Conservation (phyloP, 2,888 invertebrate genomes). For the Achlya flavicornis region DNA sequence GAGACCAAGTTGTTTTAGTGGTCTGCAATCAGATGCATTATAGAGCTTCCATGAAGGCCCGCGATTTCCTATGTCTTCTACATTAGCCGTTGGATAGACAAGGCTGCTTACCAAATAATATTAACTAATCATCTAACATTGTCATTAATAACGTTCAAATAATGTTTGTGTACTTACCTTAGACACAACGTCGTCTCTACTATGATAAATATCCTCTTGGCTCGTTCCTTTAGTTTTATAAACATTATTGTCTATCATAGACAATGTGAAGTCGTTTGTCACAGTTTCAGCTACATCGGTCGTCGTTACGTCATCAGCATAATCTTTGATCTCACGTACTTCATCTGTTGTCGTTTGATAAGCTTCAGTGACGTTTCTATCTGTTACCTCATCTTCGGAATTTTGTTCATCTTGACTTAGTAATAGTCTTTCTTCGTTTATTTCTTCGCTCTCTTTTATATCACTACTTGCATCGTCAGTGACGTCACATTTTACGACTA, state of each 20-base stretch:
- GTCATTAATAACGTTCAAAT: not conserved
- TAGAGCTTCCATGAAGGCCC: too few relatives aligned
- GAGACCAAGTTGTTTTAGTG: too few relatives aligned
- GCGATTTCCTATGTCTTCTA: not conserved
- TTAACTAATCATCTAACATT: not conserved
- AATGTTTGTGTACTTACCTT: conserved; percentile 16
- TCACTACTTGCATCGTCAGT: not conserved
- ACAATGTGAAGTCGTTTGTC: conserved; percentile 22
- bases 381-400: conserved; percentile 7
- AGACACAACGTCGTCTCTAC: conserved; percentile 16
- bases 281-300: conserved; percentile 21
- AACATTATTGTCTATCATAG: conserved; percentile 51
- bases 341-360: conserved; percentile 15
- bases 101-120: not conserved
- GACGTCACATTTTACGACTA: conserved; percentile 20
- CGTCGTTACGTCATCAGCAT: conserved; percentile 15
- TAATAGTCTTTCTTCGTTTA: conserved; percentile 15
- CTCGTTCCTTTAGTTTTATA: conserved; percentile 36
- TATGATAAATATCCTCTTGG: conserved; percentile 33
- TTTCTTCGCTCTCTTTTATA: not conserved
- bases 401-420: conserved; percentile 4
- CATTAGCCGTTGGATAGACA: not conserved
- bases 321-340: not conserved
- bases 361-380: conserved; percentile 2
- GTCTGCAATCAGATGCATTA: too few relatives aligned